Percentiles rank a stretch among this genome's conserved stretches.
phyloP scores from a whole-genome alignment of 1,140 invertebrate genomes.

The Copidosoma floridanum region DNA sequence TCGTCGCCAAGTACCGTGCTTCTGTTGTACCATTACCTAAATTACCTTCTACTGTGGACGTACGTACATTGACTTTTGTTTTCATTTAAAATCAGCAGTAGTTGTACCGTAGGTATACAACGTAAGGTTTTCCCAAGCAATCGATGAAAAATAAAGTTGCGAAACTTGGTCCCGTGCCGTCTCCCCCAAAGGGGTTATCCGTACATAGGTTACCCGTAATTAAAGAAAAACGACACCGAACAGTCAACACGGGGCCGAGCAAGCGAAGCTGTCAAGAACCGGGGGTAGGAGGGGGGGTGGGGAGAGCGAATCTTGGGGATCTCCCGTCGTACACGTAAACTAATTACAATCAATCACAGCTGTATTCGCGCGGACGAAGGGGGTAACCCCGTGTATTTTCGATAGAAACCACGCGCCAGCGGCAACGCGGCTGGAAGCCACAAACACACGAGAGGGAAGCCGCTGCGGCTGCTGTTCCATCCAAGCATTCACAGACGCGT shows the following conservation, averaged over 20 bases:
- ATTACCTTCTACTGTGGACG: no score
- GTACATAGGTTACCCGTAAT: no score
- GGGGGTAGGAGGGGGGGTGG: not conserved
- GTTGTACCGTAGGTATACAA: no score
- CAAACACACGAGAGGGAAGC: constrained; percentile 10
- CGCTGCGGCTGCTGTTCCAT: constrained; percentile 1
- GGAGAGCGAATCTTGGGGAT: constrained; percentile 7
- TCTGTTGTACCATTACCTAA: no score
- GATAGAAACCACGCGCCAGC: constrained; percentile 15
- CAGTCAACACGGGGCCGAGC: not conserved
- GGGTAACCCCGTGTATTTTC: constrained; percentile 27
- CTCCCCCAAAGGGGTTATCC: not conserved
- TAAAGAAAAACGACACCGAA: no score
- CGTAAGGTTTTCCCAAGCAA: no score
- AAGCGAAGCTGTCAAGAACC: not conserved
- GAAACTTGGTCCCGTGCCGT: not conserved
- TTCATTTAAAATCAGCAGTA: no score
- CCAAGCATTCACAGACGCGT: constrained; percentile 5
- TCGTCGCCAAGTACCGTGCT: no score
- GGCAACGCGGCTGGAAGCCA: not conserved
- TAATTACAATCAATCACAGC: constrained; percentile 40
- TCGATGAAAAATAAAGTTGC: no score
- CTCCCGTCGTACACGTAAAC: constrained; percentile 31
- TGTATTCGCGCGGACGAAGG: constrained; percentile 3
- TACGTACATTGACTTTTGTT: no score